These are phyloP conservation scores for Adelognathus sp. DNA, from an alignment of 2,888 invertebrate species.

Conservation along the genomic window DNA sequence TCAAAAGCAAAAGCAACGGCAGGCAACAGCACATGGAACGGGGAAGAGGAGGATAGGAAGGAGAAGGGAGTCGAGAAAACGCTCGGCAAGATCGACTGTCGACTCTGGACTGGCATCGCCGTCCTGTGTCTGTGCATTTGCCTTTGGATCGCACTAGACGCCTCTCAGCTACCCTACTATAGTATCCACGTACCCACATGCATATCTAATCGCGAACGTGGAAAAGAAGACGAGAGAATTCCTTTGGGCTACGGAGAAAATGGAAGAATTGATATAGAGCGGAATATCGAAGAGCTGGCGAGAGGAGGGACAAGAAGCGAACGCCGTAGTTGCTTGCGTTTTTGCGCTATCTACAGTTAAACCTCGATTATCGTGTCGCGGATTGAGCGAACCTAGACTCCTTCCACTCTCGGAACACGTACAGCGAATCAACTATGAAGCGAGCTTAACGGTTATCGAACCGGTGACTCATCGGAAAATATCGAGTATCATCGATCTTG, in stretches of 20 bases:
- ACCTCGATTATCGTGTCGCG: no score
- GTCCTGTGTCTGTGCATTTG: neutral
- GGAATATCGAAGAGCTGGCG: no score
- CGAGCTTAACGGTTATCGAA: no score
- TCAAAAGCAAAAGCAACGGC: slow-evolving; percentile 31
- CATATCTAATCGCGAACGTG: neutral
- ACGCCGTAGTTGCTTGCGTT: no score
- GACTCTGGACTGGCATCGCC: neutral
- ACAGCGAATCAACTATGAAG: no score
- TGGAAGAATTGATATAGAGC: no score
- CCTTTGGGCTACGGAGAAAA: slow-evolving; percentile 11
- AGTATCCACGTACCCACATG: neutral
- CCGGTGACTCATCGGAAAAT: no score
- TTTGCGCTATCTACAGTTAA: no score
- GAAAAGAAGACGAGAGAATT: neutral
- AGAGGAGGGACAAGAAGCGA: no score
- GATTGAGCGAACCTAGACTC: no score
- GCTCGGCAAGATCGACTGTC: slow-evolving; percentile 5
- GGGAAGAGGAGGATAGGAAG: neutral
- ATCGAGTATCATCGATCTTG: no score
- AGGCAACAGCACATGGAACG: neutral
- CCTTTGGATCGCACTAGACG: neutral
- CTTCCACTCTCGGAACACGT: no score
- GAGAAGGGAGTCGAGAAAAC: neutral
- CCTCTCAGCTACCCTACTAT: neutral